Base-by-base conservation (phyloP, 2,888 invertebrate genomes). In the Drosophila buzzatii region DNA sequence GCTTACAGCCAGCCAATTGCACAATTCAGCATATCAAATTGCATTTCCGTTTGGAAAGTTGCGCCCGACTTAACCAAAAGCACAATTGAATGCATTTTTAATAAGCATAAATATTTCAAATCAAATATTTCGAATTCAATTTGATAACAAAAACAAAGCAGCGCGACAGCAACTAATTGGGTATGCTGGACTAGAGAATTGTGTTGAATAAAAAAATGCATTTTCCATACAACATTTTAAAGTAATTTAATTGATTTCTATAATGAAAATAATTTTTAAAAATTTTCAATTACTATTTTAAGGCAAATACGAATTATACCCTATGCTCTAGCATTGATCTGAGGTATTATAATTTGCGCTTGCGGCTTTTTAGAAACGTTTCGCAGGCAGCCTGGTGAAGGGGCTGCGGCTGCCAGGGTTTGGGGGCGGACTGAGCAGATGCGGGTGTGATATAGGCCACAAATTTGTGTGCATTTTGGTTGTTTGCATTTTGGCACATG, bases 41-140 rank as follows among this genome's bases (percentile, higher is more conserved):
- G 61, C 69, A 73, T 67, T 70, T 81, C 81, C 79, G 81, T 14
- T 64, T 47, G n/a, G n/a, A 51, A 37, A 45, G 49, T 23, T 55
- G 44, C 74, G 66, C 75, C 70, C 39, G 49, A 65, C 63, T 69
- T 61, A 61, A 55, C 52, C 69, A 31, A 70, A 53, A 52, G 44
- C 58, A 27, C 64, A 64, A 61, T 61, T 55, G 37, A 47, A 63
- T 77, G 41, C 20, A 79, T 67, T 67, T 83, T 84, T 81, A 84
- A 81, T 81, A 76, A 55, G 53, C 59, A 73, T 76, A 65, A 81
- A 89, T 76, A 64, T 71, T 83, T 70, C 12, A 74, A 60, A 74
- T 67, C 68, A 53, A 72, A 74, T 69, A 73, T 71, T 65, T 73
- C 55, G 66, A 76, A 77, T 85, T 71, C 56, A 80, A 77, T 82